phyloP scores from a whole-genome alignment of 2,888 invertebrate genomes.

The Dynastes grantii region DNA sequence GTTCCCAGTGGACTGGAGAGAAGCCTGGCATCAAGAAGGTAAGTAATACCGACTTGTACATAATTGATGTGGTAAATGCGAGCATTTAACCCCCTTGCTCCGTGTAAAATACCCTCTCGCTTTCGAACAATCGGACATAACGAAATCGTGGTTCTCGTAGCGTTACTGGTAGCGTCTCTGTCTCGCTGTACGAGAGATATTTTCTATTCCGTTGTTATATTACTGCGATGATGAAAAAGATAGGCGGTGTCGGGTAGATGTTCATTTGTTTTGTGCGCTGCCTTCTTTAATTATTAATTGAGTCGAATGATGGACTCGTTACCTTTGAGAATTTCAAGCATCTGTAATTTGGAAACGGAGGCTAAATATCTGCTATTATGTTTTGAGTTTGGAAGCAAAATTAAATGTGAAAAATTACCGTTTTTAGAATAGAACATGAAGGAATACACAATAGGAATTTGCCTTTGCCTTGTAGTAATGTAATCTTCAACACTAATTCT shows the following conservation, averaged over 20 bases:
- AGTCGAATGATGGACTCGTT: conserved; percentile 66
- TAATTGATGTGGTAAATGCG: conserved; percentile 53
- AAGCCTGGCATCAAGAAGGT: conserved; percentile 71
- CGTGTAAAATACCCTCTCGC: conserved; percentile 59
- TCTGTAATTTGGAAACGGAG: conserved; percentile 6
- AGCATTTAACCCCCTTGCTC: conserved; percentile 64
- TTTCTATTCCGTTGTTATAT: conserved; percentile 62
- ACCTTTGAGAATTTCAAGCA: conserved; percentile 57
- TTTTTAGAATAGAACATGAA: too few relatives aligned
- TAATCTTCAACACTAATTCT: too few relatives aligned
- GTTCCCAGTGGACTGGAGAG: conserved; percentile 70
- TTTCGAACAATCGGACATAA: conserved; percentile 27
- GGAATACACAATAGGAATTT: too few relatives aligned
- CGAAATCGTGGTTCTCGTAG: conserved; percentile 28
- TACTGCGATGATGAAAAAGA: neutral
- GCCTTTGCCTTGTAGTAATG: too few relatives aligned
- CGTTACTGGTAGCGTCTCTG: conserved; percentile 40
- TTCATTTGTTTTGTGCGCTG: conserved; percentile 52
- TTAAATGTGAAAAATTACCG: neutral
- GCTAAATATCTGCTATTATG: neutral
- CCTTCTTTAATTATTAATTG: conserved; percentile 64
- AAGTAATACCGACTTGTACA: conserved; percentile 64
- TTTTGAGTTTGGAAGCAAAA: neutral
- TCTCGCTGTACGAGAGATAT: conserved; percentile 54
- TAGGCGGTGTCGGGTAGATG: neutral